Evolutionary conservation across 1,140 invertebrate species (phyloP).

Genomic region (Neocloeon triangulifer): DNA sequence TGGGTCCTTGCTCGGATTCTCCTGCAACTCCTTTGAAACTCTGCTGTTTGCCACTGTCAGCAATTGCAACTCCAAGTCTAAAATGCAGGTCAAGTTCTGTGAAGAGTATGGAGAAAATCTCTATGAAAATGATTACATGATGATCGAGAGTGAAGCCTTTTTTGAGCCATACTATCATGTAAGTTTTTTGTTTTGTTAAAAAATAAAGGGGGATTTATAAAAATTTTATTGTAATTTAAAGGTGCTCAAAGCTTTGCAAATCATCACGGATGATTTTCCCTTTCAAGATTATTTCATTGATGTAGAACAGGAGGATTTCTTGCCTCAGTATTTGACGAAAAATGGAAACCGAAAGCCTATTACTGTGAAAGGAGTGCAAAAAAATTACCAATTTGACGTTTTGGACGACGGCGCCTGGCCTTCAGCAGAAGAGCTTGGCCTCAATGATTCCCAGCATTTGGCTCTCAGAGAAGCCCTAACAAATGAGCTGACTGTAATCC

Average conservation of each 20-base stretch:
- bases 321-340: constrained; percentile 6
- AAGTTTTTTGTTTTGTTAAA: too few relatives aligned
- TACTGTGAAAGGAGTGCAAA: constrained; percentile 8
- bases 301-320: constrained; percentile 8
- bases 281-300: constrained; percentile 13
- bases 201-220: too few relatives aligned
- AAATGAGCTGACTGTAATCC: constrained; percentile 22
- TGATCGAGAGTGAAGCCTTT: constrained; percentile 32
- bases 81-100: too few relatives aligned
- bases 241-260: constrained; percentile 16
- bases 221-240: too few relatives aligned
- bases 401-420: constrained; percentile 11
- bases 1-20: constrained; percentile 24
- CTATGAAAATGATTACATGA: constrained; percentile 21
- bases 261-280: constrained; percentile 11
- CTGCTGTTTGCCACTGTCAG: constrained; percentile 20
- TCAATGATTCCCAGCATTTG: constrained; percentile 13
- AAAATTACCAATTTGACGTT: too few relatives aligned
- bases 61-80: constrained; percentile 18
- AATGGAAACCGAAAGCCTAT: too few relatives aligned
- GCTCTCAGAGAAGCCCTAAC: constrained; percentile 13
- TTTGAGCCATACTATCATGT: constrained; percentile 14
- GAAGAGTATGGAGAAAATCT: too few relatives aligned
- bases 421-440: constrained; percentile 7
- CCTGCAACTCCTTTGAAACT: constrained; percentile 23